phyloP scores from a whole-genome alignment of 1,140 invertebrate genomes.

The Saxidomus purpurata region DNA sequence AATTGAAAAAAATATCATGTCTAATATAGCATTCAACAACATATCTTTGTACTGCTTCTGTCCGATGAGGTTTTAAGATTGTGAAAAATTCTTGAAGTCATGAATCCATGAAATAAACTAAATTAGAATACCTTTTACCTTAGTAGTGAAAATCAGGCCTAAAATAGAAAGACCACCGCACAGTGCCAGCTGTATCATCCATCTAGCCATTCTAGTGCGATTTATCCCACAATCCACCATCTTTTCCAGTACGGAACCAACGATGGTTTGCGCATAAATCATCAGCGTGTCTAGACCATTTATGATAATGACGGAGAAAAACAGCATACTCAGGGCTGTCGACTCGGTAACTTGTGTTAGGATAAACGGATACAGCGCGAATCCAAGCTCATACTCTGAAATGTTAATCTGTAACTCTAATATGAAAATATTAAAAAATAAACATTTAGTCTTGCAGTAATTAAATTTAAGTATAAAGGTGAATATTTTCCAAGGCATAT shows the following conservation, averaged over 20 bases:
- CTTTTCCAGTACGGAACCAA: slow-evolving; percentile 90
- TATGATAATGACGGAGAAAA: slow-evolving; percentile 98
- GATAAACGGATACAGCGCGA: slow-evolving; percentile 98
- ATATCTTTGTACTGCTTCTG: no score
- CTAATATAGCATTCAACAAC: no score
- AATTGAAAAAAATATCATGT: no score
- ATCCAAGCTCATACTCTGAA: slow-evolving; percentile 96
- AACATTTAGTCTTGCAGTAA: no score
- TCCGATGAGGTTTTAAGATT: no score
- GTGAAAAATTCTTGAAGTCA: no score
- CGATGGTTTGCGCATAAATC: slow-evolving; percentile 92
- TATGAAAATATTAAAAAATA: no score
- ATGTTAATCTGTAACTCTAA: no score
- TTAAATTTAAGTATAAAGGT: no score
- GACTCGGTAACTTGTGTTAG: slow-evolving; percentile 96
- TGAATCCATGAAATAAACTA: background rate
- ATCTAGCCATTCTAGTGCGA: slow-evolving; percentile 33
- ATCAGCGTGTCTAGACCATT: slow-evolving; percentile 96
- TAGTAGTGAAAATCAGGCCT: slow-evolving; percentile 81
- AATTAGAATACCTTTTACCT: slow-evolving; percentile 72
- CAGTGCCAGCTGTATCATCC: slow-evolving; percentile 72
- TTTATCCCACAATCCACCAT: slow-evolving; percentile 87
- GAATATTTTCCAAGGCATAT: no score
- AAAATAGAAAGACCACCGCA: slow-evolving; percentile 76
- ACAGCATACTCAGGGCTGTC: slow-evolving; percentile 97